phyloP scores from a whole-genome alignment of 1,140 invertebrate genomes.

The Ostrea edulis region DNA sequence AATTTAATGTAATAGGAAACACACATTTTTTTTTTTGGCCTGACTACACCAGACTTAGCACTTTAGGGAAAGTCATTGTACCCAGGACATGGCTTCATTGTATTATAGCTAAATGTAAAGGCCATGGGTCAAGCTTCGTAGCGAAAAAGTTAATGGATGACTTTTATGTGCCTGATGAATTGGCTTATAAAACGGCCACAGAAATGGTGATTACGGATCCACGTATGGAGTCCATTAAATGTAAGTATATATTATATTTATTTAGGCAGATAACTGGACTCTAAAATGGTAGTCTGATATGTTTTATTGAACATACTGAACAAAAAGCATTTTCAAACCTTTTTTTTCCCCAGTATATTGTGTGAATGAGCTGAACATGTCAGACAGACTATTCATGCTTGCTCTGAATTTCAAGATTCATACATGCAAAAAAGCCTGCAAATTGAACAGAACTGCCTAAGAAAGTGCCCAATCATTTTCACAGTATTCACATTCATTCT shows the following conservation, averaged over 20 bases:
- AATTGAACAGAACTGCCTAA: neutral
- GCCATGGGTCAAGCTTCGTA: neutral
- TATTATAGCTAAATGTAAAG: neutral
- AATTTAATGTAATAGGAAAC: too few species aligned
- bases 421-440: neutral
- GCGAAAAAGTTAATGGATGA: neutral
- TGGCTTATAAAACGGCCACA: neutral
- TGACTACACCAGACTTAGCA: neutral
- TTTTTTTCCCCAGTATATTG: slow-evolving; percentile 4
- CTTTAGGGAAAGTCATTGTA: neutral
- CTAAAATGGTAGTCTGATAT: neutral
- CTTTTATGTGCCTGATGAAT: neutral
- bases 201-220: neutral
- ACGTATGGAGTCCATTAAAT: neutral
- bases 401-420: slow-evolving; percentile 14
- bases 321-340: neutral
- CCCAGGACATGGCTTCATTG: neutral
- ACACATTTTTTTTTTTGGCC: too few species aligned
- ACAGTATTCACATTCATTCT: too few species aligned
- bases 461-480: too few species aligned
- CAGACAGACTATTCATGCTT: slow-evolving; percentile 1
- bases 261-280: neutral
- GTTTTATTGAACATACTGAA: neutral
- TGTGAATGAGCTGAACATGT: slow-evolving; percentile 13
- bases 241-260: neutral